A percentile compares a stretch with the other conserved stretches of the same genome.
Evolutionary conservation across 2,113 vertebrate species (phyloP).

Genomic region (Tetrax tetrax): DNA sequence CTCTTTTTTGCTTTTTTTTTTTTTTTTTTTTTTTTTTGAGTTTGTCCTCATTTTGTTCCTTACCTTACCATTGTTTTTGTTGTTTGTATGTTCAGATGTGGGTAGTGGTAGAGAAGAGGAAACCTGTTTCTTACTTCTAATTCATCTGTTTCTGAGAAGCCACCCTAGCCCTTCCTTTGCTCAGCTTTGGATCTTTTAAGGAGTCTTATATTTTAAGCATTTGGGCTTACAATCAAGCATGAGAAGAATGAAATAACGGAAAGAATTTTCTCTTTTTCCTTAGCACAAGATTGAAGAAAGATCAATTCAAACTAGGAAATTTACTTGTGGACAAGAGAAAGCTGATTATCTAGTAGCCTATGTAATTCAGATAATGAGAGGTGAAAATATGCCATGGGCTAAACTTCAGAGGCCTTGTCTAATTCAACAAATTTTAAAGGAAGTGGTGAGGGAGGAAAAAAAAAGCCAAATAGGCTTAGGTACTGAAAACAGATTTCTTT

Average conservation of each 20-base stretch:
- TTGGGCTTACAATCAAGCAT: not conserved
- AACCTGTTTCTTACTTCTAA: slow-evolving; percentile 55
- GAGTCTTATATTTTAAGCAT: not conserved
- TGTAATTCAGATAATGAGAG: not conserved
- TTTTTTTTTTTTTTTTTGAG: not conserved
- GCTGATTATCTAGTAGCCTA: not conserved
- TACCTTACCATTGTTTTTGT: slow-evolving; percentile 58
- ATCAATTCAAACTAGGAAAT: not conserved
- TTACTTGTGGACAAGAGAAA: not conserved
- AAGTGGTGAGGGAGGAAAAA: not conserved
- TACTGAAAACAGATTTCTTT: not conserved
- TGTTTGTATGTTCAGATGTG: slow-evolving; percentile 77
- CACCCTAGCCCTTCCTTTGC: slow-evolving; percentile 42
- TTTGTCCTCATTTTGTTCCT: slow-evolving; percentile 70
- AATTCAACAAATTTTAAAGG: slow-evolving; percentile 36
- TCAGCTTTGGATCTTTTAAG: slow-evolving; percentile 38
- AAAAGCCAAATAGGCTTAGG: not conserved
- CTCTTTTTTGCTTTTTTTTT: not conserved
- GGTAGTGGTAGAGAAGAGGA: slow-evolving; percentile 72
- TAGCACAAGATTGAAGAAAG: not conserved
- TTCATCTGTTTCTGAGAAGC: slow-evolving; percentile 60
- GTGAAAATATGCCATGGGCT: not conserved
- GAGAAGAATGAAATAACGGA: not conserved
- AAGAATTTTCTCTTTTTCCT: not conserved
- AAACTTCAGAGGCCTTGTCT: not conserved